Base-by-base conservation (phyloP, 2,113 vertebrate genomes). In the Anser brachyrhynchus region DNA sequence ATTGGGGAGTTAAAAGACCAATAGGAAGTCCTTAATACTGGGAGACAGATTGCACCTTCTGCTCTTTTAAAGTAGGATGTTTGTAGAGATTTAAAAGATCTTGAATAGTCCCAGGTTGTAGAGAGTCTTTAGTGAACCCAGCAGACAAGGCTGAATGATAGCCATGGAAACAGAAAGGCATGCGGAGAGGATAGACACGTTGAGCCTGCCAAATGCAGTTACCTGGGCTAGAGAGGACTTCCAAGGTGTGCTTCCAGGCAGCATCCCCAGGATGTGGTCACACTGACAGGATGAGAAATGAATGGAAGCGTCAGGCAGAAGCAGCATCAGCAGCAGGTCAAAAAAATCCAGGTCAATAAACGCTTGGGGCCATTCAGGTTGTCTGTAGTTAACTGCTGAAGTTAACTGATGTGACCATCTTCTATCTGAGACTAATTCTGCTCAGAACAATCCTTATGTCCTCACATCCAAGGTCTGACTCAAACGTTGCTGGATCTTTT, bases 321-420 rank as follows among this genome's bases (percentile, higher is more conserved):
- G 37, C 37, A 37, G 37, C 37, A 37, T 37, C 37, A 37, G 37
- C 37, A 37, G 37, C 37, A 37, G 0, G 0, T 54, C 11, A 73
- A 37, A 86, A 57, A 90, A 83, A 59, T 74, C 33, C 69, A 81
- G 28, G 21, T 87, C 41, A 39, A 54, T 69, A 78, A 84, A 78
- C 25, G 6, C 3, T 44, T 39, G 4, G 10, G 41, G 35, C 43
- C 33, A 62, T 31, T 75, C 65, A 61, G 35, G 10, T 81, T 65
- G 52, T 21, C 46, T 65, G 37, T 89, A 87, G 18, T 65, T 84
- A 89, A 65, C n/a, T 33, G 37, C 46, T 78, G 51, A 81, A 64
- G 57, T n/a, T 37, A 37, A 37, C 37, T 39, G 17, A 91, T 57
- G 41, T 55, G 41, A 62, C 51, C 13, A 26, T 64, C 31, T 37